phyloP scores from a whole-genome alignment of 2,888 invertebrate genomes.

The Platycheirus rosarum region DNA sequence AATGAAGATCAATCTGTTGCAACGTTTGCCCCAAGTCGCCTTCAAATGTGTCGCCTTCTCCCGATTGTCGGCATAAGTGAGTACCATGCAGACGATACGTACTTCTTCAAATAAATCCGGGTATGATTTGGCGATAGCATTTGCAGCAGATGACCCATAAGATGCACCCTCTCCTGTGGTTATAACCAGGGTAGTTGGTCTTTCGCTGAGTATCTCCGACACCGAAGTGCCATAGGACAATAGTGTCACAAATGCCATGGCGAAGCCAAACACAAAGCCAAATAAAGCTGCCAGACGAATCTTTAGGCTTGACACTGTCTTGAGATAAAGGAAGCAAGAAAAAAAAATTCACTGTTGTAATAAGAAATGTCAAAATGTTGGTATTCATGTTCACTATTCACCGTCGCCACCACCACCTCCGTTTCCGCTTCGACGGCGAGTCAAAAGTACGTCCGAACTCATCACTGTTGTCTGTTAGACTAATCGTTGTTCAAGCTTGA shows the following conservation, averaged over 20 bases:
- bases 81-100: conserved; percentile 95
- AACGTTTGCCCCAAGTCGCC: conserved; percentile 95
- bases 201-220: conserved; percentile 56
- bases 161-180: conserved; percentile 58
- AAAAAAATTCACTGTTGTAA: conserved; percentile 11
- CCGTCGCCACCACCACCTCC: conserved; percentile 61
- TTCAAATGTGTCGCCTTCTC: conserved; percentile 94
- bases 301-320: conserved; percentile 57
- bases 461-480: conserved; percentile 68
- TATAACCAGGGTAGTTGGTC: conserved; percentile 54
- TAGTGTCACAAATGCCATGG: conserved; percentile 77
- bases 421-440: conserved; percentile 56
- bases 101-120: conserved; percentile 87
- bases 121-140: conserved; percentile 21
- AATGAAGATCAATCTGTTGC: conserved; percentile 94
- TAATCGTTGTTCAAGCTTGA: conserved; percentile 40
- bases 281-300: conserved; percentile 76
- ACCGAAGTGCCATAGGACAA: conserved; percentile 72
- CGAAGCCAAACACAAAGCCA: conserved; percentile 78
- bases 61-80: conserved; percentile 95
- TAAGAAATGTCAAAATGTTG: conserved; percentile 5
- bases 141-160: conserved; percentile 8
- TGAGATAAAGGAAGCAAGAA: conserved; percentile 45
- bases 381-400: conserved; percentile 40
- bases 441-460: conserved; percentile 64